phyloP scores from a whole-genome alignment of 2,888 invertebrate genomes.

The Hyposoter dolosus region DNA sequence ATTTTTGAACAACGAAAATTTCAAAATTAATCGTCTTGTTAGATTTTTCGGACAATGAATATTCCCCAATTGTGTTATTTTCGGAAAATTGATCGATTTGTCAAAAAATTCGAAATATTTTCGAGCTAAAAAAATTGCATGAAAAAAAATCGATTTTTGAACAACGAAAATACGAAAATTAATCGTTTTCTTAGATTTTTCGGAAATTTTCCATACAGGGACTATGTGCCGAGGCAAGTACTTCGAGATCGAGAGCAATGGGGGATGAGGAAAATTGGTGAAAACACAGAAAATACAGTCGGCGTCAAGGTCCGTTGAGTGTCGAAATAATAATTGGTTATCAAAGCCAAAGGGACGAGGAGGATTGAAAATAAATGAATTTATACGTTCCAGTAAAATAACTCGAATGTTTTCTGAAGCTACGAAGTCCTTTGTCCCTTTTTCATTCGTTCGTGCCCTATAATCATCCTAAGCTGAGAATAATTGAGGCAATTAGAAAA shows the following conservation, averaged over 20 bases:
- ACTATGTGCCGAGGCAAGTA: background rate
- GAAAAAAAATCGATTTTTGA: no score
- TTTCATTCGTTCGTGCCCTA: slow-evolving; percentile 17
- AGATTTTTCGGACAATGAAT: no score
- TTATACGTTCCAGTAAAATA: slow-evolving; percentile 27
- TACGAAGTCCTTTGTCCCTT: background rate
- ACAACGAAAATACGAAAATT: no score
- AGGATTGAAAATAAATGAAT: slow-evolving; percentile 19
- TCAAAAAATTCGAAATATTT: no score
- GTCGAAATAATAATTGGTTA: slow-evolving; percentile 45
- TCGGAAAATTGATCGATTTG: no score
- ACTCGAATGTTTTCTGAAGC: background rate
- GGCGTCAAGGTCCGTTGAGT: slow-evolving; percentile 1
- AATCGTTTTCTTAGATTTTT: no score
- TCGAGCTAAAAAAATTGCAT: background rate
- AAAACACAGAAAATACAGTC: slow-evolving; percentile 6
- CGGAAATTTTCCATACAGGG: background rate
- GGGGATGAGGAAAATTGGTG: slow-evolving; percentile 13
- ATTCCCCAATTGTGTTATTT: background rate
- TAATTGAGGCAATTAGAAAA: slow-evolving; percentile 76
- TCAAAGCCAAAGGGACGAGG: background rate
- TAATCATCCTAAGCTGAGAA: slow-evolving; percentile 77
- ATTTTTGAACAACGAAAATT: background rate
- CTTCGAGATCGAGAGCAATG: background rate
- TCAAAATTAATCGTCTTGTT: background rate